Evolutionary conservation across 2,888 invertebrate genomes (phyloP).

Genomic region (Eupithecia dodoneata): DNA sequence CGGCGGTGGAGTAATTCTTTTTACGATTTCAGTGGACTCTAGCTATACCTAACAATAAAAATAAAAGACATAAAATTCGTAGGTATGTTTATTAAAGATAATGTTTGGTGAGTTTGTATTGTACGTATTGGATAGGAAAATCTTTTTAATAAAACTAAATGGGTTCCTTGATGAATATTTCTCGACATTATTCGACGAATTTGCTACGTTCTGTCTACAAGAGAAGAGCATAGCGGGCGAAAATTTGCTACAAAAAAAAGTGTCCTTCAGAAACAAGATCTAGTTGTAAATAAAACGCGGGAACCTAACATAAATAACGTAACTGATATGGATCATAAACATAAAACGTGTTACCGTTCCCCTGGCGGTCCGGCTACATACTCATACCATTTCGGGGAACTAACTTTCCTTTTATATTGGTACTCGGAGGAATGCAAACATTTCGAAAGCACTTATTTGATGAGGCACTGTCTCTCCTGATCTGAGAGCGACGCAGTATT

Average conservation of each 20-base stretch:
- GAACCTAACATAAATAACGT: conserved; percentile 59
- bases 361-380: conserved; percentile 51
- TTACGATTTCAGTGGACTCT: conserved; percentile 46
- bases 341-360: conserved; percentile 63
- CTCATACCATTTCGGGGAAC: conserved; percentile 61
- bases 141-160: no score
- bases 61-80: no score
- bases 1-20: conserved; percentile 46
- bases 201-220: neutral
- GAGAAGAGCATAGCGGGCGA: neutral
- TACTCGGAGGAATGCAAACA: conserved; percentile 56
- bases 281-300: conserved; percentile 57
- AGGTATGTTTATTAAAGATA: no score
- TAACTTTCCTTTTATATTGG: conserved; percentile 60
- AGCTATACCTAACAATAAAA: neutral
- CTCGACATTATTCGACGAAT: neutral
- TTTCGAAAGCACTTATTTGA: conserved; percentile 55
- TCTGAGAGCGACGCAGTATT: conserved; percentile 29
- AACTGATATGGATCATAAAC: conserved; percentile 61
- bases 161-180: no score
- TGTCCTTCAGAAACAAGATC: conserved; percentile 37
- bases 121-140: no score
- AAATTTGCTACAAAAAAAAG: neutral
- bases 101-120: no score
- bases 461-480: conserved; percentile 47